These are phyloP conservation scores for Pelagia noctiluca DNA, from an alignment of 30 jellyfish, hydroid and myxozoan genomes.

Conservation along the genomic window DNA sequence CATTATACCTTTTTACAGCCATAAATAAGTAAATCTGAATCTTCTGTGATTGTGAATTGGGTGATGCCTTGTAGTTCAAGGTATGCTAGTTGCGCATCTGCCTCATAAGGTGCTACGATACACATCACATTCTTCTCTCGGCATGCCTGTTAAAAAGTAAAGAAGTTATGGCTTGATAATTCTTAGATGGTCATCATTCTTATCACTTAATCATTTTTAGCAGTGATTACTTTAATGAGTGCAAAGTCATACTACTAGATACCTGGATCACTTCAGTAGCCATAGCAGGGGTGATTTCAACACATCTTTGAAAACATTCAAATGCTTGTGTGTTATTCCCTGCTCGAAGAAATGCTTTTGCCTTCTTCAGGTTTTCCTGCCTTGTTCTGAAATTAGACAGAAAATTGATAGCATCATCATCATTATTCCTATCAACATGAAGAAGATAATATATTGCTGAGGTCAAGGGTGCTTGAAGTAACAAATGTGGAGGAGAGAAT, in stretches of 20 bases:
- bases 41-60: constrained; percentile 92
- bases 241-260: too few species aligned
- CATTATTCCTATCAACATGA: background rate
- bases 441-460: background rate
- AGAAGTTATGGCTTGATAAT: background rate
- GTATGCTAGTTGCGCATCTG: constrained; percentile 99
- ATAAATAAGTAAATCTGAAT: constrained; percentile 91
- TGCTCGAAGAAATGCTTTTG: constrained; percentile 87
- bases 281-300: constrained; percentile 97
- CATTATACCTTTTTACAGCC: constrained; percentile 96
- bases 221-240: too few species aligned
- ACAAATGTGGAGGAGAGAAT: too few species aligned
- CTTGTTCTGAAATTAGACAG: constrained; percentile 50
- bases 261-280: constrained; percentile 97
- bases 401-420: background rate
- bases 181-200: too few species aligned
- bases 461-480: too few species aligned
- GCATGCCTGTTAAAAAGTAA: constrained; percentile 80
- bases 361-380: constrained; percentile 79
- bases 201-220: too few species aligned
- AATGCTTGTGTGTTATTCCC: constrained; percentile 87
- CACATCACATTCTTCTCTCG: constrained; percentile 79
- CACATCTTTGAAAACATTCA: constrained; percentile 94
- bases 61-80: constrained; percentile 88
- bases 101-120: constrained; percentile 99